Evolutionary conservation across 2,113 vertebrate species (phyloP), one percentile per base, ranked within the genome.

Genomic region (Vimba vimba): DNA sequence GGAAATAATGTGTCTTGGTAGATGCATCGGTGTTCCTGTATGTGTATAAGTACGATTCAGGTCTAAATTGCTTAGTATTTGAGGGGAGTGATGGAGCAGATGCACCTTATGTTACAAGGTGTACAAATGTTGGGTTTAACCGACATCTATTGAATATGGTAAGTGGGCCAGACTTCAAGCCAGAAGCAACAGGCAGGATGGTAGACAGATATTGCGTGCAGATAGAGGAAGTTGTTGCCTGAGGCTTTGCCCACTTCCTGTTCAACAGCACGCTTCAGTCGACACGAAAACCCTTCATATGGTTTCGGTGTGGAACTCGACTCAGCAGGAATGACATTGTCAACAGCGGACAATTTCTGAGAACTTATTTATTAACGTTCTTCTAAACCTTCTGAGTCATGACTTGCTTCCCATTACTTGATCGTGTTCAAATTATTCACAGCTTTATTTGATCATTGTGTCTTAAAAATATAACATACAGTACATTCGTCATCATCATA

Each of bases 401-500:
- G 50, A 60, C 43, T 45, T 59, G 9, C 8, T 64, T 30, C 66
- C n/a, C n/a, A 19, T n/a, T n/a, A 15, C 33, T 86, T 55, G 45
- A 76, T 81, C 6, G 84, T 17, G 12, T 90, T 84, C 60, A 88
- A 73, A 87, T 88, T 75, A 83, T 89, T 95, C 93, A 95, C 92
- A 95, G 94, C 91, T 95, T 95, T 95, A 95, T 95, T 95, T 82
- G 84, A 90, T 91, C 85, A 79, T 90, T 89, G 89, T 78, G 91
- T 86, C 33, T 75, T 25, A 92, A 90, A 93, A 82, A 82, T 23
- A 92, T 45, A 89, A 78, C 27, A 90, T 89, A 93, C n/a, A 47
- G 4, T 64, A 89, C 92, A 94, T 93, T 94, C 8, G 8, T 43
- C 89, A 89, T 86, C 15, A 55, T 84, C 62, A 89, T 90, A 71